These are phyloP conservation scores for Apis dorsata DNA, from an alignment of 1,140 invertebrate species.

Conservation along the genomic window DNA sequence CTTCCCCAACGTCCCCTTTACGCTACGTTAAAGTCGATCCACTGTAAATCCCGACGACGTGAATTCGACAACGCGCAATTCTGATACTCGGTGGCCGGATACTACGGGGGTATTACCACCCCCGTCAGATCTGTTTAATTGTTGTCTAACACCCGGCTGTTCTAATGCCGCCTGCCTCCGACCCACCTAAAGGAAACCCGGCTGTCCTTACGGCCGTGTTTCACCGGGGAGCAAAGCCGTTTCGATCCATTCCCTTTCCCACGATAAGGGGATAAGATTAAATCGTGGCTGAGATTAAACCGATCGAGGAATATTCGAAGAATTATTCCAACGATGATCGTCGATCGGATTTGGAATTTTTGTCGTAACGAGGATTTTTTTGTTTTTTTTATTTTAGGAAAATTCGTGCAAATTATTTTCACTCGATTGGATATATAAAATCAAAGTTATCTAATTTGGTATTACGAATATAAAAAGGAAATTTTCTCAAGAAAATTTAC, in stretches of 20 bases:
- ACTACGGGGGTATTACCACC: conserved; percentile 50
- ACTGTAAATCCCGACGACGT: conserved; percentile 44
- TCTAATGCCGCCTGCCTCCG: conserved; percentile 54
- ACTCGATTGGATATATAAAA: too few species aligned
- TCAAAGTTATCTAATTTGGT: too few species aligned
- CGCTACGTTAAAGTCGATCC: conserved; percentile 49
- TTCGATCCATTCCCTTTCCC: conserved; percentile 15
- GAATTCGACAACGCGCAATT: conserved; percentile 26
- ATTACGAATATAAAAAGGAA: too few species aligned
- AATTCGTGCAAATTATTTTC: too few species aligned
- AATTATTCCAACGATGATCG: not conserved
- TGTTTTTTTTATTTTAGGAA: too few species aligned
- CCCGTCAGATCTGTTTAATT: conserved; percentile 63
- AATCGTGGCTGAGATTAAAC: not conserved
- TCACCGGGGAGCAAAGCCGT: conserved; percentile 10
- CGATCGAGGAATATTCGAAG: not conserved
- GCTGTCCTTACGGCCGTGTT: conserved; percentile 13
- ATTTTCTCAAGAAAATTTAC: too few species aligned
- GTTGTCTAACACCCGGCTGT: conserved; percentile 49
- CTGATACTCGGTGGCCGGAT: conserved; percentile 24
- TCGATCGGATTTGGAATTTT: too few species aligned
- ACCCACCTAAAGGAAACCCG: conserved; percentile 25
- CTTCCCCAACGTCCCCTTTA: conserved; percentile 12
- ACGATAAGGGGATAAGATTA: not conserved
- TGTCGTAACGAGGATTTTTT: too few species aligned